A percentile compares a stretch with the other conserved stretches of the same genome.
Evolutionary conservation across 2,113 vertebrate genomes (phyloP).

Genomic region (Tachuris rubrigastra): DNA sequence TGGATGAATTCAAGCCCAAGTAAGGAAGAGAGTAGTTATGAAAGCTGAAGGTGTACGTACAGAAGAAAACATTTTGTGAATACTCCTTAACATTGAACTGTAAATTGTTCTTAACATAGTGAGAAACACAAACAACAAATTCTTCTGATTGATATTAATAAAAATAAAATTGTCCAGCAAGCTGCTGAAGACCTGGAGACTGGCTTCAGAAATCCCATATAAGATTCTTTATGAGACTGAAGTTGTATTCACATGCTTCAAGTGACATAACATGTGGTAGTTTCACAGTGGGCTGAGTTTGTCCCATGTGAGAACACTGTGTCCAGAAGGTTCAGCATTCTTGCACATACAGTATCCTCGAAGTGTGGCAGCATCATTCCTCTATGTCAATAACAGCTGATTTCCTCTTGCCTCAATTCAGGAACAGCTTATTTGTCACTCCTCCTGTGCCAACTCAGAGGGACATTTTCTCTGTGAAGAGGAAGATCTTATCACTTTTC

Average conservation of each 20-base stretch:
- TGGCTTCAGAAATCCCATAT: background rate
- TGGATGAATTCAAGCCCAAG: background rate
- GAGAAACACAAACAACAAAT: background rate
- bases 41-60: background rate
- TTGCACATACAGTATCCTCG: background rate
- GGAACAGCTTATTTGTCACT: conserved; percentile 13
- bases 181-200: background rate
- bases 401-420: background rate
- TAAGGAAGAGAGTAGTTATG: background rate
- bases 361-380: background rate
- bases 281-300: background rate
- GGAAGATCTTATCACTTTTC: background rate
- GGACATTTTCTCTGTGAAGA: background rate
- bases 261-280: background rate
- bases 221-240: background rate
- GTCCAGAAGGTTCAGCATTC: conserved; percentile 6
- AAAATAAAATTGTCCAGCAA: background rate
- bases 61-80: background rate
- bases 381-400: conserved; percentile 39
- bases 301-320: background rate
- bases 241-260: background rate
- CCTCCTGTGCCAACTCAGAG: background rate
- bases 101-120: background rate
- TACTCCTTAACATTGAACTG: background rate
- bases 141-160: background rate